Evolutionary conservation across 2,888 invertebrate genomes (phyloP), one percentile per base, ranked within the genome.

Genomic region (Cheilosia grossa): DNA sequence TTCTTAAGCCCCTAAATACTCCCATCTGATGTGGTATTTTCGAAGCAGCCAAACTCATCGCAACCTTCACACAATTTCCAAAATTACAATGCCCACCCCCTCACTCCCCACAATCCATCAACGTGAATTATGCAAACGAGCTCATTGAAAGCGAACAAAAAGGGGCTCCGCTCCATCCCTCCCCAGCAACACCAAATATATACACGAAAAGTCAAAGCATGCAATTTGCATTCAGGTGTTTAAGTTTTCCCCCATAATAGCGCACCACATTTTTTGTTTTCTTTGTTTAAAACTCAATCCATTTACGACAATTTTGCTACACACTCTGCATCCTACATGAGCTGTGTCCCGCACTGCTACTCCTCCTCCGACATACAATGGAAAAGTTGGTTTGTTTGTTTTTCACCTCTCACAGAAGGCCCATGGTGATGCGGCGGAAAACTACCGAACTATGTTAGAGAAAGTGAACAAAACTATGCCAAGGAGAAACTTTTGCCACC

Each of bases 381-480:
- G n/a, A 51, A 21, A 51, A 47, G 33, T 17, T 56, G 44, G 47
- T 59, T 49, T 72, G 61, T 72, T 61, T 72, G 67, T 44, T 56
- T 6, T n/a, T 24, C 37, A 37, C 53, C 47, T 47, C n/a, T 7
- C n/a, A 67, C 51, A 40, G 21, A 59, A 67, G 24, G 67, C 59
- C 61, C 59, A 30, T 77, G 53, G 77, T 47, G 63, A 61, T 54
- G 59, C 24, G 61, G 77, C 53, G 27, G 27, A 74, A 74, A 64
- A 58, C 74, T 66, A 49, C 49, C 59, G 56, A 67, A 75, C 66
- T 74, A 64, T 75, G 74, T 40, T 56, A 64, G 69, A 54, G 61
- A 63, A 70, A 78, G 63, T 69, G 78, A 69, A 58, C 49, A 42
- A 59, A 79, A 79, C 79, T 79, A 66, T 79, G 79, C 79, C 79